These are phyloP conservation scores for Montipora sp. DNA, from an alignment of 64 coral and sea anemone genomes.

Conservation along the genomic window DNA sequence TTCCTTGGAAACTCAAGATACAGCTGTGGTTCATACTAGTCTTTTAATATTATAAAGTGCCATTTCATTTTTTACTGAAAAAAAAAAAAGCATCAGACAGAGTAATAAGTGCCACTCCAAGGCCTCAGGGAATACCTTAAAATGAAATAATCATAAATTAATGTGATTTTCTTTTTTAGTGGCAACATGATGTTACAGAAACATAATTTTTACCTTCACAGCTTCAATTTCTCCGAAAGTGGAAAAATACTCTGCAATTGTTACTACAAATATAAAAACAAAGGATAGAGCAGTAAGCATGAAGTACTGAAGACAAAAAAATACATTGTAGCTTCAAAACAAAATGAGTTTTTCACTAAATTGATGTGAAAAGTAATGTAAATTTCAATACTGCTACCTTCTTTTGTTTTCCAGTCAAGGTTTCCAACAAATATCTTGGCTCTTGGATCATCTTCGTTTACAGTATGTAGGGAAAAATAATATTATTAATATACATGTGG, in stretches of 20 bases:
- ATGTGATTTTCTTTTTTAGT: too few relatives aligned
- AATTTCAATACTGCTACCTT: constrained; percentile 49
- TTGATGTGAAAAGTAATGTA: background rate
- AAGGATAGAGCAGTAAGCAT: background rate
- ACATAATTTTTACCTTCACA: constrained; percentile 46
- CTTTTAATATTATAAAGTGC: too few relatives aligned
- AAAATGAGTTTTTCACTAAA: too few relatives aligned
- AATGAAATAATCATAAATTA: background rate
- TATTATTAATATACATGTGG: background rate
- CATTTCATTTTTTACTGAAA: too few relatives aligned
- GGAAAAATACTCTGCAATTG: constrained; percentile 91
- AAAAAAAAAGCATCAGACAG: too few relatives aligned
- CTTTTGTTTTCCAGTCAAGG: constrained; percentile 82
- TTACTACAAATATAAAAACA: constrained; percentile 57
- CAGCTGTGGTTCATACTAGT: too few relatives aligned
- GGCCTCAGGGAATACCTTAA: background rate
- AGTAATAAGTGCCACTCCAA: too few relatives aligned
- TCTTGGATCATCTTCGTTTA: constrained; percentile 69
- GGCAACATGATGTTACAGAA: background rate
- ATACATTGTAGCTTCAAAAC: too few relatives aligned
- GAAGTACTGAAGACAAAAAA: background rate
- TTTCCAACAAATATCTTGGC: constrained; percentile 96
- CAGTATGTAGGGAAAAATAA: background rate
- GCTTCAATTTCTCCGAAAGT: constrained; percentile 94
- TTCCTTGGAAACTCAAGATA: too few relatives aligned